phyloP scores from a whole-genome alignment of 2,797 vertebrate species.

The Rhinatrema bivittatum region DNA sequence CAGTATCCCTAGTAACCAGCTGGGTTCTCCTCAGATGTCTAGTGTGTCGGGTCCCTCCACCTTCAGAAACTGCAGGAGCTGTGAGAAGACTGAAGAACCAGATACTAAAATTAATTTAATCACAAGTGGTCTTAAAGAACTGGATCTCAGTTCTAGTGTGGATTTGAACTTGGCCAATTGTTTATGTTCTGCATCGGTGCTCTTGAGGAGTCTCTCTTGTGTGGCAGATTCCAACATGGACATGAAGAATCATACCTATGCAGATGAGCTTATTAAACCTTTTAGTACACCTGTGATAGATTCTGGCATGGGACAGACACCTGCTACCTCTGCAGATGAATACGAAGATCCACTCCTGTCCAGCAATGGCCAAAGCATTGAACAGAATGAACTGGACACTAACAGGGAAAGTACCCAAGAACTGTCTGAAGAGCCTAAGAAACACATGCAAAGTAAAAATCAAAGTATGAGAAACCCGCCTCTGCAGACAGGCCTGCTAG shows the following conservation, averaged over 20 bases:
- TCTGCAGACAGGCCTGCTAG: neutral
- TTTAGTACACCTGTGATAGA: too few species aligned
- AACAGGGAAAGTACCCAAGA: neutral
- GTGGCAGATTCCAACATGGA: slow-evolving; percentile 31
- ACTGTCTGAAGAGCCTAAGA: neutral
- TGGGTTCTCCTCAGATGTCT: slow-evolving; percentile 7
- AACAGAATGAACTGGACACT: neutral
- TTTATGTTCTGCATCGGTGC: slow-evolving; percentile 43
- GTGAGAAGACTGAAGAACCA: neutral
- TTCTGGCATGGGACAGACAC: too few species aligned
- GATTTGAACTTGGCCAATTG: slow-evolving; percentile 19
- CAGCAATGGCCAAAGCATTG: neutral
- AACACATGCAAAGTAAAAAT: neutral
- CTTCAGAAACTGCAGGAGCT: neutral
- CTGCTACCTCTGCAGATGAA: neutral
- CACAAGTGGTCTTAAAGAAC: slow-evolving; percentile 37
- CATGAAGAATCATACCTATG: neutral
- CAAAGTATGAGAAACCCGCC: neutral
- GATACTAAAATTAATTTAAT: slow-evolving; percentile 3
- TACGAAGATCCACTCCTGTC: slow-evolving; percentile 1
- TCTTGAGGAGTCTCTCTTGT: slow-evolving; percentile 30
- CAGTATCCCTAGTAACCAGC: neutral
- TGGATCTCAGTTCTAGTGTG: slow-evolving; percentile 42
- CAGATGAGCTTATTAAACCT: too few species aligned
- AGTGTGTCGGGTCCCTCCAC: slow-evolving; percentile 8